These are phyloP conservation scores for Vulpes lagopus DNA, from an alignment of 2,113 vertebrate species.

Conservation along the genomic window DNA sequence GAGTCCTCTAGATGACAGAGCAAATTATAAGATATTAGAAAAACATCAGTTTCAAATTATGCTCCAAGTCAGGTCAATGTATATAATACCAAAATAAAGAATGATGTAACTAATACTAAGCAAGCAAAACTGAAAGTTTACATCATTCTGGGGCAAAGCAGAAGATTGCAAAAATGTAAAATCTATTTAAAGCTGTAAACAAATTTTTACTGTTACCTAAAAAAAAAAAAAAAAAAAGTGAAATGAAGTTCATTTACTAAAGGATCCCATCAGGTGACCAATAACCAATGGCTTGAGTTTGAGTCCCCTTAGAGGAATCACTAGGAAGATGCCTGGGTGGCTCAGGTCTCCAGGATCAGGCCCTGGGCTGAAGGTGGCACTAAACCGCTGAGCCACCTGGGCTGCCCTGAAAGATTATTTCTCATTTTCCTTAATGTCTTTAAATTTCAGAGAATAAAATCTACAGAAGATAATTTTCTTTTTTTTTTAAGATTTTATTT, in stretches of 20 bases:
- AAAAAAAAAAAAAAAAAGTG: background rate
- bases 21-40: background rate
- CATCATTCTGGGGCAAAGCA: background rate
- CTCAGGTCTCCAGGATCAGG: too few species aligned
- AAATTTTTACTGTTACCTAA: background rate
- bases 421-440: constrained; percentile 17
- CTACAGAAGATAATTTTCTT: background rate
- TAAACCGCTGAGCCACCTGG: too few species aligned
- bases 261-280: background rate
- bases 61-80: background rate
- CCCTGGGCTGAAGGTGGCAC: too few species aligned
- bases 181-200: background rate
- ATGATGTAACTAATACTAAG: background rate
- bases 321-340: background rate
- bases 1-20: background rate
- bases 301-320: background rate
- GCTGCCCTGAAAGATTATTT: background rate
- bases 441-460: constrained; percentile 8
- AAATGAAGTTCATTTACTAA: background rate
- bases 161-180: background rate
- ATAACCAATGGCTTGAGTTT: background rate
- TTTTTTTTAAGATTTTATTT: background rate
- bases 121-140: background rate
- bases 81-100: constrained; percentile 5
- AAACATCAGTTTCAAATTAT: background rate